These are phyloP conservation scores for Gnathonemus longibarbis DNA, from an alignment of 2,113 vertebrate species.

Conservation along the genomic window DNA sequence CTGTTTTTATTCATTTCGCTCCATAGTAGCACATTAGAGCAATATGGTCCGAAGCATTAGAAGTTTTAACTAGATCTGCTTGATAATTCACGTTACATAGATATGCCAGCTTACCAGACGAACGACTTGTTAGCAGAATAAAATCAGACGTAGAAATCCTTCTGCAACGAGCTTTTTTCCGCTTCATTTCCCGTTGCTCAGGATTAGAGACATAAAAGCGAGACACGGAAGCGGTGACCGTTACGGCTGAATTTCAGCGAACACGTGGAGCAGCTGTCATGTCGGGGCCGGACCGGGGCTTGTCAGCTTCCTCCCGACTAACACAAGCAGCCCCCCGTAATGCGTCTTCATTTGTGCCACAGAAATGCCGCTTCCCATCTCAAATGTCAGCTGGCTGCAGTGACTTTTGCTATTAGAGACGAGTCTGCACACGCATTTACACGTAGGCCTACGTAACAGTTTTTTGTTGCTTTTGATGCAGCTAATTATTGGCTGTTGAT, in stretches of 20 bases:
- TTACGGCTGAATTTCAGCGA: neutral
- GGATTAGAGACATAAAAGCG: neutral
- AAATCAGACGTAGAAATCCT: neutral
- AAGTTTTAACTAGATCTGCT: neutral
- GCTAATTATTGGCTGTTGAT: no score
- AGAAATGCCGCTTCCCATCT: neutral
- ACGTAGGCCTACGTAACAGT: no score
- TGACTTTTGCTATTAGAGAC: neutral
- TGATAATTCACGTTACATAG: neutral
- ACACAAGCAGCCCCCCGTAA: neutral
- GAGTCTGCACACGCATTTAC: neutral
- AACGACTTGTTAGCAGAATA: neutral
- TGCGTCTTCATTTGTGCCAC: neutral
- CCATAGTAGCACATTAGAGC: neutral
- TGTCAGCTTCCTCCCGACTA: neutral
- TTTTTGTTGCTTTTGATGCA: no score
- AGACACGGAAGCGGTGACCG: neutral
- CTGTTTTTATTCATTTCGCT: neutral
- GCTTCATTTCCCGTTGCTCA: neutral
- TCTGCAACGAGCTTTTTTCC: neutral
- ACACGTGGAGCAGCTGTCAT: neutral
- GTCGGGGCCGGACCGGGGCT: neutral
- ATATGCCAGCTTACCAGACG: neutral
- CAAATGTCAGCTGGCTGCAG: neutral
- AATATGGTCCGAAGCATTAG: neutral